Percentiles rank a stretch among this genome's conserved stretches.
phyloP scores from a whole-genome alignment of 2,888 invertebrate genomes.

The Anthrax anthrax region DNA sequence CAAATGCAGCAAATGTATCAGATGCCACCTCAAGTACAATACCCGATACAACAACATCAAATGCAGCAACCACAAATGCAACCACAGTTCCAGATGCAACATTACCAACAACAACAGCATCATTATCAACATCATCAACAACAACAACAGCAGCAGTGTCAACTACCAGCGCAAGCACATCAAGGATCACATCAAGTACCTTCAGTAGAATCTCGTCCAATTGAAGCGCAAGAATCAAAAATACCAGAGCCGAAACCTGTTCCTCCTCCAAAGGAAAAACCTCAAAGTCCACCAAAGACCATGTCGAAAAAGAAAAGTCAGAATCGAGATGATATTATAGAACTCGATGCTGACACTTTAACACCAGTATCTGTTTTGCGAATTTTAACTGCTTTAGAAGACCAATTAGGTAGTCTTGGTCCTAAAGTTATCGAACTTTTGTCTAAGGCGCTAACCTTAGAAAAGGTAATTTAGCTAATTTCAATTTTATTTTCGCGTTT shows the following conservation, averaged over 20 bases:
- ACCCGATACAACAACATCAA: neutral
- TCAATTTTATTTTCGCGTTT: too few species aligned
- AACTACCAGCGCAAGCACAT: neutral
- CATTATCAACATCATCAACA: neutral
- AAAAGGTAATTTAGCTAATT: conserved; percentile 37
- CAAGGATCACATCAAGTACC: neutral
- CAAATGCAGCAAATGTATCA: neutral
- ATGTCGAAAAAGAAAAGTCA: too few species aligned
- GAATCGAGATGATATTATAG: neutral
- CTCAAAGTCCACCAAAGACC: too few species aligned
- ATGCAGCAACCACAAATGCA: neutral
- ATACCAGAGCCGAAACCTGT: too few species aligned
- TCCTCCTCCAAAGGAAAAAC: too few species aligned
- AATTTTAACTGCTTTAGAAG: conserved; percentile 63
- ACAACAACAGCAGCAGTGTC: neutral
- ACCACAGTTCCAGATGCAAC: too few species aligned
- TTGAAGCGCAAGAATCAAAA: too few species aligned
- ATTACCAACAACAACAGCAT: too few species aligned
- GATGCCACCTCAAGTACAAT: neutral
- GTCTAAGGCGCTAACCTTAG: conserved; percentile 52
- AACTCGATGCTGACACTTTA: conserved; percentile 1
- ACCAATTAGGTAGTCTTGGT: conserved; percentile 64
- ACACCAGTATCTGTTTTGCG: conserved; percentile 51
- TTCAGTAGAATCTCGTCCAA: too few species aligned
- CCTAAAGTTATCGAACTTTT: conserved; percentile 59